Evolutionary conservation across 2,797 vertebrate genomes (phyloP), one percentile per base, ranked within the genome.

Genomic region (Intellagama lesueurii): DNA sequence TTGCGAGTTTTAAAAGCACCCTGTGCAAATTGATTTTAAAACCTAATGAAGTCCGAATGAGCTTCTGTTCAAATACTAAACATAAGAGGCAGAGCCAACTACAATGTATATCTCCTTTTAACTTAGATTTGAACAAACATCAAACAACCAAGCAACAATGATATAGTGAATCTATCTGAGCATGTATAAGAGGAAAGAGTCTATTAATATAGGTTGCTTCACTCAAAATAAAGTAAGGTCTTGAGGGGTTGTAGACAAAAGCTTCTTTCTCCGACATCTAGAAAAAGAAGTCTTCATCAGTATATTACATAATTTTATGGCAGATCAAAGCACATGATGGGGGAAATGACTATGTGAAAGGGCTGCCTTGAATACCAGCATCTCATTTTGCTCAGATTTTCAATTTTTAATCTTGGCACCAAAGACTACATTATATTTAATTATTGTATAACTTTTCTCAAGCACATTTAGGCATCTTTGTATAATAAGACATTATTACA

Each of bases 401-500:
- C 79, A 86, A 22, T 78, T 88, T 60, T 89, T 89, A 47, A 88
- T 1, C 66, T 70, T 88, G n/a, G 84, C 60, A 89, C 60, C 30
- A 85, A 52, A 11, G 73, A 24, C n/a, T 68, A 30, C 22, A 86
- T 88, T 11, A 88, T 66, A 83, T 92, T 93, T 91, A 89, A 80
- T 92, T 72, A 83, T 93, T 94, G 76, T 89, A 89, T 73, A 91
- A 69, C 69, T 68, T 90, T 92, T 94, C 84, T 14, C 83, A 93
- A 52, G 81, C 52, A 82, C 85, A 92, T 94, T 94, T 89, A 91
- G 80, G 69, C 88, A 87, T n/a, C 92, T 94, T 92, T 87, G 90
- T 92, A 89, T 91, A 93, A 92, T 91, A 94, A 87, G 85, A 70
- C 66, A 72, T 83, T 91, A 92, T 89, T 93, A 91, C 76, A 93